Percentiles rank a stretch among this genome's conserved stretches.
Evolutionary conservation across 2,113 vertebrate species (phyloP).

Genomic region (Hyperopisus bebe): DNA sequence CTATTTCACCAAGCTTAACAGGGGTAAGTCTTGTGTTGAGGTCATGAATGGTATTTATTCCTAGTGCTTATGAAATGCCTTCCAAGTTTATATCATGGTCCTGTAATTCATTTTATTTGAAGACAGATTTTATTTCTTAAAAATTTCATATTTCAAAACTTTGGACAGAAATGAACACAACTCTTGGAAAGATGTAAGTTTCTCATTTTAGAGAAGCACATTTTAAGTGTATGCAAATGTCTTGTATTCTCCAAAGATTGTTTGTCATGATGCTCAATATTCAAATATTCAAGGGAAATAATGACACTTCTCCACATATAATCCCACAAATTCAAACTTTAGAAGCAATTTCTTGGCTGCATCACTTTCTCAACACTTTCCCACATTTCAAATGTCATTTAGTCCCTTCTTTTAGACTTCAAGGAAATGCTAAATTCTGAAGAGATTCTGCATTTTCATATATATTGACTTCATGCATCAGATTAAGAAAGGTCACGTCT

Average conservation of each 20-base stretch:
- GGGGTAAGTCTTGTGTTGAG: constrained; percentile 12
- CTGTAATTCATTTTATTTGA: constrained; percentile 2
- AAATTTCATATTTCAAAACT: background rate
- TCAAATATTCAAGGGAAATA: background rate
- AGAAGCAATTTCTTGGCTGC: background rate
- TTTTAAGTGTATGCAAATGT: background rate
- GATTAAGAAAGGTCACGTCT: constrained; percentile 12
- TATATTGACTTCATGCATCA: constrained; percentile 18
- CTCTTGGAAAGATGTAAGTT: background rate
- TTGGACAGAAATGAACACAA: background rate
- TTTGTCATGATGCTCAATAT: background rate
- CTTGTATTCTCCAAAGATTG: background rate
- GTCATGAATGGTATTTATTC: constrained; percentile 19
- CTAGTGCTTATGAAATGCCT: background rate
- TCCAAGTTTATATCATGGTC: background rate
- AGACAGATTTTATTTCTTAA: background rate
- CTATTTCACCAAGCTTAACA: constrained; percentile 12
- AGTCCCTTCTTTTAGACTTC: constrained; percentile 1
- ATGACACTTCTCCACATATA: background rate
- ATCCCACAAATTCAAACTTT: background rate
- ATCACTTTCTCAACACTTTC: background rate
- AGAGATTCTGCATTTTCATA: background rate
- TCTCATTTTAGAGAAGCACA: background rate
- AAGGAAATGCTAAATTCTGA: constrained; percentile 10
- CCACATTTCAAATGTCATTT: background rate